Conservation (phyloP, 2,888 invertebrate species). For the Ametastegia equiseti region DNA sequence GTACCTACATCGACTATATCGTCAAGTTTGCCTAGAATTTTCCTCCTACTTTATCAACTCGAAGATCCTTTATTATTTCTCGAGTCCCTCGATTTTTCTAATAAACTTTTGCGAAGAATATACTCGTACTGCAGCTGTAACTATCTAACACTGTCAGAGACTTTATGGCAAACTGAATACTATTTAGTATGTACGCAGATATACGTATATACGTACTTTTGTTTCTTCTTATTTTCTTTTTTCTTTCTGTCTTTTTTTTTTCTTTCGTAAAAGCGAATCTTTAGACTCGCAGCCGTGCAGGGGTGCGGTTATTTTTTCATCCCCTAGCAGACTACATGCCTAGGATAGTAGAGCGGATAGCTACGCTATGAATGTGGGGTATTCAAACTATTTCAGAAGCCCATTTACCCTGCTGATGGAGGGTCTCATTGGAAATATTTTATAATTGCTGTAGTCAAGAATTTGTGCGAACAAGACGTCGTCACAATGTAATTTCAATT, state of each 20-base stretch:
- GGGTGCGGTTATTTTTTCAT: neutral
- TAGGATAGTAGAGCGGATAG: neutral
- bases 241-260: neutral
- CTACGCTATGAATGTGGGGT: neutral
- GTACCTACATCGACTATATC: conserved; percentile 29
- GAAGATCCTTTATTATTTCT: conserved; percentile 17
- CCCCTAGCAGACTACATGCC: neutral
- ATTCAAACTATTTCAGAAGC: neutral
- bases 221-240: neutral
- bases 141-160: neutral
- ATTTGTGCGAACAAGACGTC: neutral
- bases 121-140: conserved; percentile 3
- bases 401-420: neutral
- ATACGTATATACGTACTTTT: too few relatives aligned
- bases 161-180: neutral
- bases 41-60: conserved; percentile 34
- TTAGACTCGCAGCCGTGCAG: neutral
- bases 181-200: neutral
- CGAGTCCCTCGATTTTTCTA: neutral
- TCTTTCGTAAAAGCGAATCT: neutral
- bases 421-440: neutral
- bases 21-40: conserved; percentile 1
- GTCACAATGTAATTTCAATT: neutral
- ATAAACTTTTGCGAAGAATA: conserved; percentile 21
- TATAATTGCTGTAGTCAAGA: neutral